A percentile compares a stretch with the other conserved stretches of the same genome.
phyloP scores from a whole-genome alignment of 2,113 vertebrate species.

The Calidris pygmaea region DNA sequence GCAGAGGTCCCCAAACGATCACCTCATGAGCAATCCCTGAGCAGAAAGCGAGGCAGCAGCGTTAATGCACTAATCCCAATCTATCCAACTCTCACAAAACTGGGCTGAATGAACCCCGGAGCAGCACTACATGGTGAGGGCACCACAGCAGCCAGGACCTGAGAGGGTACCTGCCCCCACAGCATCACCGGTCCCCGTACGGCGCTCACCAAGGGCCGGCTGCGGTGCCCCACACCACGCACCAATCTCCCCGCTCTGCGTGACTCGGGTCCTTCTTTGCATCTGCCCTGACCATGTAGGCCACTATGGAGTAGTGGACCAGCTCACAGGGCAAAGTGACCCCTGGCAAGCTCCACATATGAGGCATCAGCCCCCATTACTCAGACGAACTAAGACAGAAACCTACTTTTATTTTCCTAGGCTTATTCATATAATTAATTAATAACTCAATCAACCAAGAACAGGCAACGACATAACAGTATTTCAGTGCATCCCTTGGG shows the following conservation, averaged over 20 bases:
- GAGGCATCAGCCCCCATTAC: background rate
- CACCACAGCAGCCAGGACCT: rapidly evolving
- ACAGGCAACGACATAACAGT: conserved; percentile 34
- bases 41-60: background rate
- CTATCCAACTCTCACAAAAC: background rate
- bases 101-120: background rate
- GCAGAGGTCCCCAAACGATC: background rate
- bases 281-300: background rate
- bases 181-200: rapidly evolving
- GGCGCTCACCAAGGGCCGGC: rapidly evolving
- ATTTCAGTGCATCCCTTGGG: conserved; percentile 36
- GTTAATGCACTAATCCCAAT: background rate
- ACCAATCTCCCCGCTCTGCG: rapidly evolving
- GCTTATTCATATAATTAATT: conserved; percentile 47
- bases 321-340: background rate
- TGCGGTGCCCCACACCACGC: rapidly evolving
- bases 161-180: background rate
- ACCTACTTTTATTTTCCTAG: conserved; percentile 1
- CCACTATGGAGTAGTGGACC: background rate
- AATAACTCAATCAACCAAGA: conserved; percentile 55
- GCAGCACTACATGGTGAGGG: background rate
- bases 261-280: rapidly evolving
- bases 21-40: background rate
- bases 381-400: conserved; percentile 10
- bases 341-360: background rate